A percentile compares a stretch with the other conserved stretches of the same genome.
Evolutionary conservation across 2,113 vertebrate genomes (phyloP).

Genomic region (Brachionichthys hirsutus): DNA sequence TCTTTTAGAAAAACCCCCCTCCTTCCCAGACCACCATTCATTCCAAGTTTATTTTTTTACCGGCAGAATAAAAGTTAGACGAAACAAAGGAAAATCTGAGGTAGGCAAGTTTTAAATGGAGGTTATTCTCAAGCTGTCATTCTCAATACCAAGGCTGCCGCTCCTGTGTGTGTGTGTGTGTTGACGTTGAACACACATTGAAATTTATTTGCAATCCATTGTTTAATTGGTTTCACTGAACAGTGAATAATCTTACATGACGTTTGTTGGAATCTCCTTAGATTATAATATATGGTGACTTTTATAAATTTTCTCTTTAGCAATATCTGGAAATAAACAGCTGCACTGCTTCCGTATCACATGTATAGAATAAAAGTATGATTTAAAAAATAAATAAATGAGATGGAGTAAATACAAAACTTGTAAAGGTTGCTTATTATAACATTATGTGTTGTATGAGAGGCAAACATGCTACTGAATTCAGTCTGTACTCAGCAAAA

Average conservation of each 20-base stretch:
- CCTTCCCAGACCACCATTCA: slow-evolving; percentile 48
- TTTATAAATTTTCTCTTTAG: slow-evolving; percentile 7
- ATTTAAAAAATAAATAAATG: too few species aligned
- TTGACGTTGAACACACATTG: too few species aligned
- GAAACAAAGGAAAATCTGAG: slow-evolving; percentile 39
- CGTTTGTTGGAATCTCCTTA: slow-evolving; percentile 19
- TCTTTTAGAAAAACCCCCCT: slow-evolving; percentile 62
- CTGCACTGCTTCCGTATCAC: not conserved
- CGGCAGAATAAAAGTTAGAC: slow-evolving; percentile 38
- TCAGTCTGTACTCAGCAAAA: too few species aligned
- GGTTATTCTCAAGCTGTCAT: slow-evolving; percentile 40
- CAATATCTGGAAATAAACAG: slow-evolving; percentile 3
- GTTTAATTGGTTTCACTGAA: slow-evolving; percentile 19
- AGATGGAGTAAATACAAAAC: too few species aligned
- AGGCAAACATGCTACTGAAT: too few species aligned
- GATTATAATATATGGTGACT: slow-evolving; percentile 14
- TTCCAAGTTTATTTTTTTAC: slow-evolving; percentile 43
- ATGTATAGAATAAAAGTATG: too few species aligned
- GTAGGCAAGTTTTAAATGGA: slow-evolving; percentile 30
- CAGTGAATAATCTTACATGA: slow-evolving; percentile 1
- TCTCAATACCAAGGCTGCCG: slow-evolving; percentile 15
- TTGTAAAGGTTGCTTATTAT: too few species aligned
- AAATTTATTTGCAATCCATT: slow-evolving; percentile 10
- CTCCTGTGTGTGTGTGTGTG: too few species aligned
- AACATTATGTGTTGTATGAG: too few species aligned